A percentile compares a stretch with the other conserved stretches of the same genome.
Evolutionary conservation across 2,888 invertebrate genomes (phyloP).

Genomic region (Metellina segmentata): DNA sequence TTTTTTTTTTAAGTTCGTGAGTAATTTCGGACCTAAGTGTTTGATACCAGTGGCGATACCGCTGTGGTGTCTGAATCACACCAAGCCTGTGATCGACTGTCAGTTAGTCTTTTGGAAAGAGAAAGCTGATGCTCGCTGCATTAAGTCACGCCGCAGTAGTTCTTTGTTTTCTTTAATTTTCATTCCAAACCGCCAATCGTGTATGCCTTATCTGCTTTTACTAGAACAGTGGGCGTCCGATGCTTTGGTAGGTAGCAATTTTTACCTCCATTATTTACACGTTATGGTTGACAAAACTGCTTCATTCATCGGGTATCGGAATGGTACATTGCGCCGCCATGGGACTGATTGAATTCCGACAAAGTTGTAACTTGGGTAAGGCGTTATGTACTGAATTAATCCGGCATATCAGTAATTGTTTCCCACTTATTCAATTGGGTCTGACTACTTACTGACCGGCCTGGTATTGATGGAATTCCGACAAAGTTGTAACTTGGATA

Average conservation of each 20-base stretch:
- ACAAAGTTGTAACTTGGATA: no score
- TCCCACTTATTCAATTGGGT: no score
- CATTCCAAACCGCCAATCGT: not conserved
- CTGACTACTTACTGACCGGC: no score
- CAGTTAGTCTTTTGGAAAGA: constrained; percentile 36
- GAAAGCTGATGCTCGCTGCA: constrained; percentile 6
- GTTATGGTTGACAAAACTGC: constrained; percentile 18
- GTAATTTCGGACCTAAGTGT: constrained; percentile 69
- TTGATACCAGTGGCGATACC: constrained; percentile 65
- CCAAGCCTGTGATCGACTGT: constrained; percentile 65
- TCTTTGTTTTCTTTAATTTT: constrained; percentile 17
- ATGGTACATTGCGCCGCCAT: not conserved
- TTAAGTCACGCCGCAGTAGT: constrained; percentile 16
- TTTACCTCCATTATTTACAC: constrained; percentile 25
- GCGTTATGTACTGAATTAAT: no score
- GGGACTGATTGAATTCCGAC: constrained; percentile 7
- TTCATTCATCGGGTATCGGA: not conserved
- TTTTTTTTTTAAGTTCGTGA: constrained; percentile 60
- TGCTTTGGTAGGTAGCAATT: constrained; percentile 22
- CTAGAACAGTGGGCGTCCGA: constrained; percentile 27
- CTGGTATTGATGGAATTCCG: no score
- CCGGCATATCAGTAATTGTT: no score
- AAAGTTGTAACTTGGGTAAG: not conserved
- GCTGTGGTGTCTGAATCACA: constrained; percentile 52
- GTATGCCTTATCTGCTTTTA: constrained; percentile 22